Evolutionary conservation across 2,888 invertebrate genomes (phyloP).

Genomic region (Philopedon plagiatum): DNA sequence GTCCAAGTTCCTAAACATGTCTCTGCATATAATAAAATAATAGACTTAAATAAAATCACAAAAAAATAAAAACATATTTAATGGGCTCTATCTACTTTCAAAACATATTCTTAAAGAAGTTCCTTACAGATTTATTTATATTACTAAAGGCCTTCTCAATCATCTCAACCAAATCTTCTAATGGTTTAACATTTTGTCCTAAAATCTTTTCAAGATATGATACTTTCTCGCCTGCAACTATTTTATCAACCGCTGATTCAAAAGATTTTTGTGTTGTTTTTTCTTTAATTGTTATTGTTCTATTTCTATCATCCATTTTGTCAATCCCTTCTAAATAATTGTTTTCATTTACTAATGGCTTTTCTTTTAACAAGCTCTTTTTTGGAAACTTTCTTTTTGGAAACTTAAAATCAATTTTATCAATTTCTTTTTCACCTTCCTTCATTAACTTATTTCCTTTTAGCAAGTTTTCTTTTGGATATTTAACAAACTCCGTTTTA

Average conservation of each 20-base stretch:
- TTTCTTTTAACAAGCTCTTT: too few species aligned
- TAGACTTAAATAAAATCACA: too few species aligned
- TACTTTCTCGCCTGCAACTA: neutral
- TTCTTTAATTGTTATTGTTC: neutral
- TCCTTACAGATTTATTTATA: neutral
- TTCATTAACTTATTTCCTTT: neutral
- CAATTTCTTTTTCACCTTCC: too few species aligned
- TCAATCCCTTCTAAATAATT: neutral
- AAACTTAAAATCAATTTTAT: too few species aligned
- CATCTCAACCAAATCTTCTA: conserved; percentile 23
- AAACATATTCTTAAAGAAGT: conserved; percentile 16
- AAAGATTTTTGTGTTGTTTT: neutral
- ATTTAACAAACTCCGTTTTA: neutral
- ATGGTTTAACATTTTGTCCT: conserved; percentile 24
- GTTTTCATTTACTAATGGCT: neutral
- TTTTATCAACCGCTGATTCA: neutral
- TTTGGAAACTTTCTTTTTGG: too few species aligned
- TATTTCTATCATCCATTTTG: neutral
- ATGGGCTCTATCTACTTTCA: conserved; percentile 7
- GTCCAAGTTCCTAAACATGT: too few species aligned
- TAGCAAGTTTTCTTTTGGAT: neutral
- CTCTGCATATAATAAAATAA: too few species aligned
- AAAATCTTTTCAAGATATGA: conserved; percentile 32
- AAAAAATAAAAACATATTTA: too few species aligned
- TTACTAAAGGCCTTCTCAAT: conserved; percentile 15